Conservation (phyloP, 2,113 vertebrate species). For the Climacteris rufus region DNA sequence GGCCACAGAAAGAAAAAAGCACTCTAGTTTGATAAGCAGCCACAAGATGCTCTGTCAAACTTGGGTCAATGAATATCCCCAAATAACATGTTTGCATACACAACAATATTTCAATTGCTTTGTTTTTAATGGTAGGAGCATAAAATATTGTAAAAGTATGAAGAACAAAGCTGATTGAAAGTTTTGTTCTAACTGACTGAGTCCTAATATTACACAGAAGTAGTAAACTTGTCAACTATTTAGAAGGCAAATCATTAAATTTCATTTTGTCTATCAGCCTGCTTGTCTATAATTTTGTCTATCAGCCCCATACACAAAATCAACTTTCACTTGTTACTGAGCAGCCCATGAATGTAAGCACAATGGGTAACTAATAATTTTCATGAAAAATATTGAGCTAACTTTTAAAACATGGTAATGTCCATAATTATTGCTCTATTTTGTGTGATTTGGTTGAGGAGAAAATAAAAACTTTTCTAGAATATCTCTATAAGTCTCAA, state of each 20-base stretch:
- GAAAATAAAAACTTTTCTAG: neutral
- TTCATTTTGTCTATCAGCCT: neutral
- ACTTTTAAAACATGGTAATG: neutral
- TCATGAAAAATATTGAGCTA: neutral
- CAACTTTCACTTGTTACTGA: neutral
- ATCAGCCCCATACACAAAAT: neutral
- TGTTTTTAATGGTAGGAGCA: neutral
- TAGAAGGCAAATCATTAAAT: neutral
- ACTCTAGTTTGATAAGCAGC: neutral
- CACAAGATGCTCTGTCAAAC: neutral
- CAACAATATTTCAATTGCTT: neutral
- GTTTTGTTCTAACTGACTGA: neutral
- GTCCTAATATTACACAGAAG: neutral
- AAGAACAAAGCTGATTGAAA: neutral
- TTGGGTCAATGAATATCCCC: neutral
- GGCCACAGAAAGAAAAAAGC: neutral
- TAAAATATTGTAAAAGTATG: neutral
- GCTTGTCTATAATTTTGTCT: neutral
- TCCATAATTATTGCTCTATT: neutral
- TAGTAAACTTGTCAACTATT: neutral
- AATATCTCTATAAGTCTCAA: neutral
- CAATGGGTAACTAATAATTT: neutral
- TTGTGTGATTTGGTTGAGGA: neutral
- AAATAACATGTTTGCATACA: neutral
- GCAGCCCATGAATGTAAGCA: neutral